Evolutionary conservation across 2,888 invertebrate species (phyloP).

Genomic region (Tricholauxania praeusta): DNA sequence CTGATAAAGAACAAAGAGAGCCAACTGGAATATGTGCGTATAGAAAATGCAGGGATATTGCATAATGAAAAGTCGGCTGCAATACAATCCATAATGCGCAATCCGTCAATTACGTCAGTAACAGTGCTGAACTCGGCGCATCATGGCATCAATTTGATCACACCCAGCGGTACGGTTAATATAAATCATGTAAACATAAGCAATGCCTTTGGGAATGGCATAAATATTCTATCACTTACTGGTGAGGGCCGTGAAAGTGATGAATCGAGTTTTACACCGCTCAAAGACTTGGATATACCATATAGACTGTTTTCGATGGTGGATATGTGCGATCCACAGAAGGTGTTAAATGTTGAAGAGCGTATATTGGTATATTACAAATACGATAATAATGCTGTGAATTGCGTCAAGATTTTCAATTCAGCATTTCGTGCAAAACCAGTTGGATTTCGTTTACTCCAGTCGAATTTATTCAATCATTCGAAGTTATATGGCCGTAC

Average conservation of each 20-base stretch:
- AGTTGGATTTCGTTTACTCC: slow-evolving; percentile 89
- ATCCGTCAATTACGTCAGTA: slow-evolving; percentile 84
- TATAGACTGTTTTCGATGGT: slow-evolving; percentile 94
- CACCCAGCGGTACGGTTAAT: slow-evolving; percentile 85
- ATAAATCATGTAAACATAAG: slow-evolving; percentile 81
- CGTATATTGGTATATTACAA: slow-evolving; percentile 94
- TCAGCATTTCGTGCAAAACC: slow-evolving; percentile 87
- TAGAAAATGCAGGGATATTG: slow-evolving; percentile 93
- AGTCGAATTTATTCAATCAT: slow-evolving; percentile 92
- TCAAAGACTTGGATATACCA: slow-evolving; percentile 85
- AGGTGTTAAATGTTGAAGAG: slow-evolving; percentile 90
- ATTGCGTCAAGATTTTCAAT: slow-evolving; percentile 97
- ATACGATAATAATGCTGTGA: slow-evolving; percentile 95
- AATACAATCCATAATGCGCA: slow-evolving; percentile 88
- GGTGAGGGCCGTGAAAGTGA: slow-evolving; percentile 92
- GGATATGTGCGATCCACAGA: slow-evolving; percentile 96
- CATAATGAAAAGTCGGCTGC: slow-evolving; percentile 96
- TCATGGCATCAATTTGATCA: slow-evolving; percentile 92
- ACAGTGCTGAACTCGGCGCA: slow-evolving; percentile 87
- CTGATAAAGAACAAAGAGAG: slow-evolving; percentile 79
- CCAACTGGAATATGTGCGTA: slow-evolving; percentile 81
- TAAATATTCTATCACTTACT: slow-evolving; percentile 90
- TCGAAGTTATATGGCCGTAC: slow-evolving; percentile 83
- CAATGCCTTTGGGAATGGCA: slow-evolving; percentile 88
- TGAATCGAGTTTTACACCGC: slow-evolving; percentile 88